Evolutionary conservation across 1,140 invertebrate species (phyloP).

Genomic region (Atta colombica): DNA sequence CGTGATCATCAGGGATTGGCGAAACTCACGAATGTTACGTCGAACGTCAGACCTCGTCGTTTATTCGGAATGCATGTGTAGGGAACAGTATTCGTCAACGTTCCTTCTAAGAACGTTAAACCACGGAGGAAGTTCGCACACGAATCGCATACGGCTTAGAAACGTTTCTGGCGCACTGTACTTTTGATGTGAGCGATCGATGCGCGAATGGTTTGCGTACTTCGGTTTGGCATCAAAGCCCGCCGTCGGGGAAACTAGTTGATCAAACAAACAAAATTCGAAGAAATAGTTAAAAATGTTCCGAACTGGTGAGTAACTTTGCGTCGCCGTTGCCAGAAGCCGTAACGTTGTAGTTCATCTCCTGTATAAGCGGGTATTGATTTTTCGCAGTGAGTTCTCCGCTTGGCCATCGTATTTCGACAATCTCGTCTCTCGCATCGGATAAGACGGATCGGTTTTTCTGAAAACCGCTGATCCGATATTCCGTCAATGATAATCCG

Average conservation of each 20-base stretch:
- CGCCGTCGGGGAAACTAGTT: conserved; percentile 51
- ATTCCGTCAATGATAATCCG: conserved; percentile 15
- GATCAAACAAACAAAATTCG: conserved; percentile 64
- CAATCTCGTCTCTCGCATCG: conserved; percentile 25
- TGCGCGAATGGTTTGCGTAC: conserved; percentile 57
- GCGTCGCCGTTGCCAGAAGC: conserved; percentile 48
- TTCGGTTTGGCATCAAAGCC: conserved; percentile 57
- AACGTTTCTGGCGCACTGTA: conserved; percentile 60
- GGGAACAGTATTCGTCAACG: conserved; percentile 59
- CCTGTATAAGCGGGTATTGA: conserved; percentile 47
- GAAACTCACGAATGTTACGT: conserved; percentile 1
- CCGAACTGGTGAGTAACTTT: conserved; percentile 30
- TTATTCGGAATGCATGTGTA: conserved; percentile 44
- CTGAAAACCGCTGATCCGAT: conserved; percentile 32
- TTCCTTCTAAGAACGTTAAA: conserved; percentile 61
- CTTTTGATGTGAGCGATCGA: conserved; percentile 63
- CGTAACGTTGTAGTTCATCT: conserved; percentile 57
- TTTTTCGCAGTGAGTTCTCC: conserved; percentile 5
- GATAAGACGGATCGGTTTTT: conserved; percentile 41
- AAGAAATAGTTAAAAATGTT: conserved; percentile 61
- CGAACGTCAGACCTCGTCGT: conserved; percentile 38
- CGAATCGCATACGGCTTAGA: conserved; percentile 50
- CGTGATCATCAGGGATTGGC: background rate
- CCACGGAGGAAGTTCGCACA: conserved; percentile 51
- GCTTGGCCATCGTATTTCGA: conserved; percentile 34